Conservation (phyloP, 2,888 invertebrate species). For the Epirrhoe alternata region DNA sequence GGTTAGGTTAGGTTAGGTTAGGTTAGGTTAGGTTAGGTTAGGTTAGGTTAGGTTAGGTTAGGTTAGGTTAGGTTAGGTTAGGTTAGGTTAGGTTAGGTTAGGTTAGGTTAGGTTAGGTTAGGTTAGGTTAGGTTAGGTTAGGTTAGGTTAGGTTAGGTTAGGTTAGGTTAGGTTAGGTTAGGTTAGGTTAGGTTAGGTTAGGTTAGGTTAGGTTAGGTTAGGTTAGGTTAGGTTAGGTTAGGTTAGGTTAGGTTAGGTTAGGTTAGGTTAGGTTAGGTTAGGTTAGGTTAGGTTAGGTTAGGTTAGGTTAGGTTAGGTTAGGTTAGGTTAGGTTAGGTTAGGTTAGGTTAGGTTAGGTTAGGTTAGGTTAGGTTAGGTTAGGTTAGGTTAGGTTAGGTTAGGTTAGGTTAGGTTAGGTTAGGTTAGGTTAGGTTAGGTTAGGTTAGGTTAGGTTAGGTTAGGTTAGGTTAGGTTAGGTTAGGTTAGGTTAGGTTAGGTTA, state of each 20-base stretch:
- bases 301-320: conserved; percentile 35
- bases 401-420: conserved; percentile 13
- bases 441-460: conserved; percentile 41
- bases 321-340: conserved; percentile 36
- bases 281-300: conserved; percentile 34
- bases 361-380: conserved; percentile 37
- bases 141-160: background rate
- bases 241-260: conserved; percentile 16
- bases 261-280: conserved; percentile 1
- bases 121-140: too few relatives aligned
- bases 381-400: conserved; percentile 36
- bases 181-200: conserved; percentile 7
- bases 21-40: conserved; percentile 29
- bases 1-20: conserved; percentile 34
- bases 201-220: conserved; percentile 10
- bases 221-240: conserved; percentile 22
- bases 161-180: conserved; percentile 4
- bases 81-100: too few relatives aligned
- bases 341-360: conserved; percentile 33
- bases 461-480: conserved; percentile 38
- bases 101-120: too few relatives aligned
- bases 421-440: conserved; percentile 39
- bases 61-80: conserved; percentile 40
- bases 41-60: conserved; percentile 40
- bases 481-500: conserved; percentile 41